phyloP scores from a whole-genome alignment of 2,888 invertebrate species.

The Apotomis betuletana region DNA sequence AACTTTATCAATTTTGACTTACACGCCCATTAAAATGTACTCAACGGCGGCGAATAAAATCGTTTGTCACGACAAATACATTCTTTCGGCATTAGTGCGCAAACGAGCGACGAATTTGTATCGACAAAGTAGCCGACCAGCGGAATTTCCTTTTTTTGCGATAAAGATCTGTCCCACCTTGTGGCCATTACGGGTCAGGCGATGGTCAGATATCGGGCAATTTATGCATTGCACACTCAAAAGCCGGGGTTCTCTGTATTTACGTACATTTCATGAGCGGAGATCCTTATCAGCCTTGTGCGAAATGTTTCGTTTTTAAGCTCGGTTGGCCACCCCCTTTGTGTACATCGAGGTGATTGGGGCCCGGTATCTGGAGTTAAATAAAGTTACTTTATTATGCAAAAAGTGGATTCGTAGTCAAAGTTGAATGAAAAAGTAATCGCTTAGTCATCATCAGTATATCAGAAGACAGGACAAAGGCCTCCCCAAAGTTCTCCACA shows the following conservation, averaged over 20 bases:
- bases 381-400: conserved; percentile 31
- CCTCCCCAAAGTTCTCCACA: too few species aligned
- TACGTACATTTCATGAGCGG: conserved; percentile 70
- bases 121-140: conserved; percentile 70
- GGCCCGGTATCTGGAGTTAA: conserved; percentile 39
- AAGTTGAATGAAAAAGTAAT: too few species aligned
- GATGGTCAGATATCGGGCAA: conserved; percentile 77
- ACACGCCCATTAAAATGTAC: conserved; percentile 16
- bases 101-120: conserved; percentile 74
- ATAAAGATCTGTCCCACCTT: conserved; percentile 80
- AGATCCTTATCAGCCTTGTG: conserved; percentile 66
- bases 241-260: conserved; percentile 62
- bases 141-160: conserved; percentile 72
- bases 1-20: background rate
- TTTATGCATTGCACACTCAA: conserved; percentile 79
- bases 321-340: conserved; percentile 45
- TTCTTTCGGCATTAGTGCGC: conserved; percentile 56
- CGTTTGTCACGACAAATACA: conserved; percentile 21
- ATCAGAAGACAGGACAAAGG: too few species aligned
- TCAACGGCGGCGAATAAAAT: conserved; percentile 15
- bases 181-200: conserved; percentile 78
- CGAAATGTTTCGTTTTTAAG: conserved; percentile 60
- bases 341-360: conserved; percentile 44
- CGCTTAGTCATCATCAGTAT: too few species aligned
- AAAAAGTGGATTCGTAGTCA: too few species aligned